Percentiles rank a stretch among this genome's conserved stretches.
These are phyloP conservation scores for Urophycis tenuis DNA, from an alignment of 2,797 vertebrate genomes.

Conservation along the genomic window DNA sequence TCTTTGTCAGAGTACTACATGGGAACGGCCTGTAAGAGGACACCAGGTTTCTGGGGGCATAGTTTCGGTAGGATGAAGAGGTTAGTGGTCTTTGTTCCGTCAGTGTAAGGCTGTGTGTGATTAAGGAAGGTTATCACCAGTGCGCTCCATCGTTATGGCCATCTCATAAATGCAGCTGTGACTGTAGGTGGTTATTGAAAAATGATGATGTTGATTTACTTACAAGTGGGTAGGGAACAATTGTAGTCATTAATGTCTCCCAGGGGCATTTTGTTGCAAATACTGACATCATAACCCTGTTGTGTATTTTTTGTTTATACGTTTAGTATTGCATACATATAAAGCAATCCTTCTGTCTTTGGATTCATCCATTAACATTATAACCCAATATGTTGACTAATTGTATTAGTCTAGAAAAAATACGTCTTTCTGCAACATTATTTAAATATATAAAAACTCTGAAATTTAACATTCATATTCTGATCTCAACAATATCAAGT, in stretches of 20 bases:
- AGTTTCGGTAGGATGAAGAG: constrained; percentile 54
- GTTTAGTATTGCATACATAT: neutral
- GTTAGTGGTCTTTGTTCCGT: constrained; percentile 54
- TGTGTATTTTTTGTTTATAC: neutral
- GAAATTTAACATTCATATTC: neutral
- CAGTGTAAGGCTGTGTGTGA: constrained; percentile 48
- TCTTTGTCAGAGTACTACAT: constrained; percentile 48
- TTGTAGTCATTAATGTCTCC: neutral
- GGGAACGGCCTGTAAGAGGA: constrained; percentile 63
- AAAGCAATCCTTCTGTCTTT: neutral
- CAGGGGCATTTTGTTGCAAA: too few relatives aligned
- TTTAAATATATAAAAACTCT: neutral
- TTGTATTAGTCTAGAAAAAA: neutral
- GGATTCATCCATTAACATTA: neutral
- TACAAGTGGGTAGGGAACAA: neutral
- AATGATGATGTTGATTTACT: neutral
- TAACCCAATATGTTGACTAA: neutral
- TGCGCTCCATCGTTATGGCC: constrained; percentile 28
- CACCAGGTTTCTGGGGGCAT: constrained; percentile 54
- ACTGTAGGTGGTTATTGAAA: neutral
- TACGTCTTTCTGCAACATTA: neutral
- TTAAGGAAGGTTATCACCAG: constrained; percentile 42
- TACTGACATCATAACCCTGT: neutral
- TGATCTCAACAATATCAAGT: neutral
- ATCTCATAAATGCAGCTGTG: neutral